Evolutionary conservation across 92 coral and sea anemone genomes (phyloP).

Genomic region (Phenganax stokvisi): DNA sequence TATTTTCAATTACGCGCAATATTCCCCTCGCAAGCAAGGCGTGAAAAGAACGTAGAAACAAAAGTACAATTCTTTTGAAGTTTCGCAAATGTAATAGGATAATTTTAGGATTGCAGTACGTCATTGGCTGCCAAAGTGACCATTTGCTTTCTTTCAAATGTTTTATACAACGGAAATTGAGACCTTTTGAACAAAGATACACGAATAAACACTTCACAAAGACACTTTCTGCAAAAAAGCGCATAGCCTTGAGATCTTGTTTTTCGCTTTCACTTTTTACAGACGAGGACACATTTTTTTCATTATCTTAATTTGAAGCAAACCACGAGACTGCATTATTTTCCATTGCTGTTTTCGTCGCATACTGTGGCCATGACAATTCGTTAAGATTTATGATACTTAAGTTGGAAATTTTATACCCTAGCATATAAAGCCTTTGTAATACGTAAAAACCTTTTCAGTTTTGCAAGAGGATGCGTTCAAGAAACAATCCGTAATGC

Average conservation of each 20-base stretch:
- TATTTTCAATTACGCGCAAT: background rate
- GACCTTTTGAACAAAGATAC: background rate
- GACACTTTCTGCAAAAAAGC: background rate
- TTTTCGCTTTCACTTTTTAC: background rate
- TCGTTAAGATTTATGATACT: conserved; percentile 41
- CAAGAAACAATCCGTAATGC: background rate
- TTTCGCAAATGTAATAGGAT: background rate
- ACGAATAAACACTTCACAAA: background rate
- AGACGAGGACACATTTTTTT: conserved; percentile 23
- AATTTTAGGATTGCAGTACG: background rate
- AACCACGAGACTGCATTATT: conserved; percentile 16
- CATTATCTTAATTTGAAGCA: conserved; percentile 35
- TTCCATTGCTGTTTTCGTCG: conserved; percentile 35
- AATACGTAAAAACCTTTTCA: conserved; percentile 26
- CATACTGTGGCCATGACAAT: conserved; percentile 39
- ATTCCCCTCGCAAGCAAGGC: background rate
- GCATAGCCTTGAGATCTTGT: background rate
- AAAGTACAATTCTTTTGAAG: conserved; percentile 24
- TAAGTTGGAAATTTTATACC: conserved; percentile 39
- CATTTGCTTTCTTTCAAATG: conserved; percentile 9
- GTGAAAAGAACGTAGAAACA: background rate
- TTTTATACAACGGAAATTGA: background rate
- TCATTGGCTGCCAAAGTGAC: background rate
- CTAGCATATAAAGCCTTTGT: conserved; percentile 23
- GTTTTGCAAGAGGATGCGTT: conserved; percentile 11